Evolutionary conservation across 2,113 vertebrate species (phyloP), one percentile per base, ranked within the genome.

Genomic region (Myocastor coypus): DNA sequence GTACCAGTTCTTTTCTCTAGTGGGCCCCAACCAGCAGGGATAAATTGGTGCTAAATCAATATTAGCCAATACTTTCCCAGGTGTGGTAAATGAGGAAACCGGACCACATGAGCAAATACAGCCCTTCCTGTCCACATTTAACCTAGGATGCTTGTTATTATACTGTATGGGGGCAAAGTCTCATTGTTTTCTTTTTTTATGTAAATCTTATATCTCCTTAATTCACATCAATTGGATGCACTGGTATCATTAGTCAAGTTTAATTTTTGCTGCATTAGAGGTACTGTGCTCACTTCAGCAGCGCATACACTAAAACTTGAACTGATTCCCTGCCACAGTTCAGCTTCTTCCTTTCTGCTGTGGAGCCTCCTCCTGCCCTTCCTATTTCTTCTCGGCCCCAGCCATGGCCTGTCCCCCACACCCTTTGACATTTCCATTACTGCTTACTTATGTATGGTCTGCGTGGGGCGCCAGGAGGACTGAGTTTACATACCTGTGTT

Each of bases 11-110:
- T 90, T 90, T 69, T 42, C 86, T 83, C 87, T 94, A 85, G 40
- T 84, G 93, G 61, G 84, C 32, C 30, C 40, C 87, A 40, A 87
- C 82, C 96, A 97, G 96, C 92, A 96, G 93, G 94, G 94, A 96
- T 95, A 95, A 95, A 95, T 97, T 94, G 96, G 92, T 94, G 92
- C 85, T 98, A 94, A 97, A 92, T 96, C 96, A 98, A 88, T 97
- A 96, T 96, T 96, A 97, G 90, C 87, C 88, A 95, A 93, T 96
- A 96, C 95, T 96, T 98, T 90, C 94, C 77, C 87, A 97, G 95
- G 90, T 97, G 94, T 97, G 94, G 87, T 82, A 94, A 95, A 77
- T 92, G 85, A n/a, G 17, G 92, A 97, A 98, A 96, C 89, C 37
- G 17, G 61, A 95, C 88, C 92, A 94, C 61, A 92, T 86, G 93